phyloP scores from a whole-genome alignment of 2,888 invertebrate genomes.

The Lasioglossum oenotherae region DNA sequence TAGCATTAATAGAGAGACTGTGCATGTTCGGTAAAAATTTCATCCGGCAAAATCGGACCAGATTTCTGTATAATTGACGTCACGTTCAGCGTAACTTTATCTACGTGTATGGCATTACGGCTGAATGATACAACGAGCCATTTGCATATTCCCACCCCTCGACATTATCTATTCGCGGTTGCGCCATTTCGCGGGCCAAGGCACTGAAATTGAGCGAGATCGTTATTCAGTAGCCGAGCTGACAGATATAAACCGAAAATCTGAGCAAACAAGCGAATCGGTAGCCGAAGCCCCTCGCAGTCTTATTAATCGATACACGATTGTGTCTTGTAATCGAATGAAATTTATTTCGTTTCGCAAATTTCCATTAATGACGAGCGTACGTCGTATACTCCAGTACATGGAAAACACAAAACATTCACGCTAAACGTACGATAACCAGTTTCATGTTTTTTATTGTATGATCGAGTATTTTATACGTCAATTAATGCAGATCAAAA shows the following conservation, averaged over 20 bases:
- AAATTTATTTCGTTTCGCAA: background rate
- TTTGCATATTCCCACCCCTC: conserved; percentile 71
- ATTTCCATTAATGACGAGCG: background rate
- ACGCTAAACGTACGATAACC: background rate
- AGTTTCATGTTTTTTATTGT: background rate
- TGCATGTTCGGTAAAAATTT: conserved; percentile 13
- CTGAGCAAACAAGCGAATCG: conserved; percentile 54
- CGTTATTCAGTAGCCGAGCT: conserved; percentile 70
- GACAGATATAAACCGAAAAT: conserved; percentile 64
- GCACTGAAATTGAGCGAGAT: conserved; percentile 67
- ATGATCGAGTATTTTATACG: background rate
- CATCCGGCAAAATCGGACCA: conserved; percentile 11
- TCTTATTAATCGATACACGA: conserved; percentile 54
- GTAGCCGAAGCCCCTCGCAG: conserved; percentile 39
- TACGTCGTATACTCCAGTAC: background rate
- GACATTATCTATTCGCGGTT: conserved; percentile 71
- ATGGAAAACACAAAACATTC: background rate
- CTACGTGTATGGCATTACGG: conserved; percentile 43
- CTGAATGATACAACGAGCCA: conserved; percentile 66
- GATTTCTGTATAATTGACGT: conserved; percentile 59
- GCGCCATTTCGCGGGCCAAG: conserved; percentile 66
- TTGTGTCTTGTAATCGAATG: background rate
- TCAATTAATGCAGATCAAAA: background rate
- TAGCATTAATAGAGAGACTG: background rate
- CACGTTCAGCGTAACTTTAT: conserved; percentile 56